A percentile compares a stretch with the other conserved stretches of the same genome.
Evolutionary conservation across 1,140 invertebrate genomes (phyloP).

Genomic region (Sycophaga agraensis): DNA sequence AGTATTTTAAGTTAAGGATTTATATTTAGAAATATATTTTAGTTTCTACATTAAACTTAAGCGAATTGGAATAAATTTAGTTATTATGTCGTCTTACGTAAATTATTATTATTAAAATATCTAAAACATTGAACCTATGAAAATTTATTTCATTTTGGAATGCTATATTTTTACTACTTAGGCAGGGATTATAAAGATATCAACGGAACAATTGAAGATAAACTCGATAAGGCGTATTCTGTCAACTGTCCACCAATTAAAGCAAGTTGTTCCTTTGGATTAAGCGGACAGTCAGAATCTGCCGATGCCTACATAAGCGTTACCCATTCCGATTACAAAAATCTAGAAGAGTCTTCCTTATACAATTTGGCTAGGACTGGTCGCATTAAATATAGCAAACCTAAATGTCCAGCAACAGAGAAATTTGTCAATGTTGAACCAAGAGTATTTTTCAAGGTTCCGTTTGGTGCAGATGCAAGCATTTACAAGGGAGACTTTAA

Average conservation of each 20-base stretch:
- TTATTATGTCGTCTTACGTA: too few species aligned
- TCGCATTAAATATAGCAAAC: background rate
- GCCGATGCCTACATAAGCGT: background rate
- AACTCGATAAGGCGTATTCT: background rate
- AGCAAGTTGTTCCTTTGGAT: conserved; percentile 11
- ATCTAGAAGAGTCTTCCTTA: background rate
- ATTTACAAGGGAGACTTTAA: background rate
- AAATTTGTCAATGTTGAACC: background rate
- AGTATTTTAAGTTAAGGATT: too few species aligned
- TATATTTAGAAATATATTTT: too few species aligned
- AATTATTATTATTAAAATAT: background rate
- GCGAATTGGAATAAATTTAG: too few species aligned
- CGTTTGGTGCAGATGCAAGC: conserved; percentile 3
- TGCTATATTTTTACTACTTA: conserved; percentile 11
- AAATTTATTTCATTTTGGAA: too few species aligned
- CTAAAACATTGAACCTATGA: background rate
- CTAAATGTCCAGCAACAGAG: background rate
- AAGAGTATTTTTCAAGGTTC: conserved; percentile 8
- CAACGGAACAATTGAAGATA: background rate
- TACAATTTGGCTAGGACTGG: background rate
- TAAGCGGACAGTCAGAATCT: background rate
- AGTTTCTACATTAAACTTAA: too few species aligned
- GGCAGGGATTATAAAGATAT: conserved; percentile 4
- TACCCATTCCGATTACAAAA: background rate
- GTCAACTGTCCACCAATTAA: background rate